Percentiles rank a stretch among this genome's conserved stretches.
Conservation (phyloP, 2,888 invertebrate species). For the Fragum fragum region DNA sequence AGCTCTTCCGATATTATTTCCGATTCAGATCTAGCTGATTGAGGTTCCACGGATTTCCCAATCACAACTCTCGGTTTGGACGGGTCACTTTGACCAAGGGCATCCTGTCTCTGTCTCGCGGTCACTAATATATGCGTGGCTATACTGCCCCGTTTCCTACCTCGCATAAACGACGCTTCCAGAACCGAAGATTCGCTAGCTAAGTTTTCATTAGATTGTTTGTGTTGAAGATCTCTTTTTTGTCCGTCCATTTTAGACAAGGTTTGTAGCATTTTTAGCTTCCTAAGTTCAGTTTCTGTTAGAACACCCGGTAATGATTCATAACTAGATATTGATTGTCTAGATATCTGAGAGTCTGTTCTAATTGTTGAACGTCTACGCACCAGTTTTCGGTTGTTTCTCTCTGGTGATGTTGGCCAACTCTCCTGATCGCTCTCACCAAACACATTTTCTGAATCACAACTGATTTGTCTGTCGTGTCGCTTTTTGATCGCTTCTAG, state of each 20-base stretch:
- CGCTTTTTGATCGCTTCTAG: constrained; percentile 38
- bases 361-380: background rate
- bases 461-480: constrained; percentile 12
- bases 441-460: constrained; percentile 11
- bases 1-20: constrained; percentile 45
- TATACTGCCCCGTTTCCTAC: constrained; percentile 54
- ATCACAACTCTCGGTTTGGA: constrained; percentile 18
- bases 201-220: constrained; percentile 23
- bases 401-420: background rate
- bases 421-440: constrained; percentile 11
- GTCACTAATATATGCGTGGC: constrained; percentile 59
- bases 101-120: constrained; percentile 18
- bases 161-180: constrained; percentile 49
- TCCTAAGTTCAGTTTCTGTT: constrained; percentile 53
- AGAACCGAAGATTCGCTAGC: constrained; percentile 53
- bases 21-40: constrained; percentile 12
- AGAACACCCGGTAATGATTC: constrained; percentile 28
- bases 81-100: background rate
- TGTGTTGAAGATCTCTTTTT: background rate
- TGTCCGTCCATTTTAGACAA: constrained; percentile 46
- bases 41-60: constrained; percentile 1
- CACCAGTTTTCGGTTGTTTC: background rate
- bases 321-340: constrained; percentile 33
- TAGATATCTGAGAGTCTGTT: background rate
- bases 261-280: constrained; percentile 54